Conservation (phyloP, 2,113 vertebrate genomes). For the Motacilla tschutschensis region DNA sequence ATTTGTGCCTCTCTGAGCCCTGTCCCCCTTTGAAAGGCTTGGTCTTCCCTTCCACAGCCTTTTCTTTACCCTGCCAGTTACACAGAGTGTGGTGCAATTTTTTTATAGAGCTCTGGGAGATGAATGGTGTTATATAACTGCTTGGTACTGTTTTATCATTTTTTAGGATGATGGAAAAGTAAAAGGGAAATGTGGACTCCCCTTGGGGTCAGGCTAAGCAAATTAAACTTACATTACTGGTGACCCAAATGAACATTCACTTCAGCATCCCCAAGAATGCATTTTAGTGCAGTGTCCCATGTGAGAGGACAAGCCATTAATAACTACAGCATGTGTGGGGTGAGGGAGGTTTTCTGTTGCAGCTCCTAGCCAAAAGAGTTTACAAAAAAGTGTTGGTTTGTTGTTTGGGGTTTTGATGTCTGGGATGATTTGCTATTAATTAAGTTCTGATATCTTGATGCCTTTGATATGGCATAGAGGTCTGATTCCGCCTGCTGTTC, state of each 20-base stretch:
- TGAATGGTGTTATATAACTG: constrained; percentile 6
- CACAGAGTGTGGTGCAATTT: background rate
- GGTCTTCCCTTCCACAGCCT: background rate
- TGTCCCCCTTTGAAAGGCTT: background rate
- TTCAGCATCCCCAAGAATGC: background rate
- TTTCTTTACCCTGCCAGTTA: background rate
- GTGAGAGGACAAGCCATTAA: background rate
- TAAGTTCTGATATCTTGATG: background rate
- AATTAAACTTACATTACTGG: background rate
- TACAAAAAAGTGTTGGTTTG: background rate
- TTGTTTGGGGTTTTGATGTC: accelerated
- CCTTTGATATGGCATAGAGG: background rate
- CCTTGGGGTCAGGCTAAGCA: background rate
- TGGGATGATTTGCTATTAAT: background rate
- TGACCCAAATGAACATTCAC: background rate
- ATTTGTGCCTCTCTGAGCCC: background rate
- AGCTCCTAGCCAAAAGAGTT: background rate
- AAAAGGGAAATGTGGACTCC: background rate
- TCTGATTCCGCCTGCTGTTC: background rate
- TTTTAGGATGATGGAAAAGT: constrained; percentile 3
- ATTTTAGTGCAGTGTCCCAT: background rate
- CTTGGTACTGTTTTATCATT: background rate
- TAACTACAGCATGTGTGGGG: background rate
- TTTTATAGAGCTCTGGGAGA: background rate
- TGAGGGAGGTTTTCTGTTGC: background rate